Evolutionary conservation across 2,888 invertebrate species (phyloP).

Genomic region (Sinohyriopsis cumingii): DNA sequence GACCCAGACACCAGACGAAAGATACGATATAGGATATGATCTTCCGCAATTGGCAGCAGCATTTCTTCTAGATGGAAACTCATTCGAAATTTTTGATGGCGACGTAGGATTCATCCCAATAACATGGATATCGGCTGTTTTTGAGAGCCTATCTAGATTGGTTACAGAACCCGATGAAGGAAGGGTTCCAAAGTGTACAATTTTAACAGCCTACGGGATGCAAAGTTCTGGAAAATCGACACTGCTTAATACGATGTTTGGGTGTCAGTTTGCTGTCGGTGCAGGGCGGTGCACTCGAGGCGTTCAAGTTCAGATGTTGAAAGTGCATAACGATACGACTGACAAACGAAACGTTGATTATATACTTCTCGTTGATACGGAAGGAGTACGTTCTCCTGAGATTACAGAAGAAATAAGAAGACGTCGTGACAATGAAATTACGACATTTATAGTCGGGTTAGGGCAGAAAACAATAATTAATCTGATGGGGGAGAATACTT

Average conservation of each 20-base stretch:
- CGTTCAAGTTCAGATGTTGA: conserved; percentile 8
- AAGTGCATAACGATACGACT: background rate
- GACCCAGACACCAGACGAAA: no score
- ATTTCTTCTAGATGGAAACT: no score
- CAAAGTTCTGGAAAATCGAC: conserved; percentile 19
- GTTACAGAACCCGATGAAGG: no score
- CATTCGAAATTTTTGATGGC: no score
- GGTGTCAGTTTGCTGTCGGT: conserved; percentile 10
- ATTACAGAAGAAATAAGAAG: background rate
- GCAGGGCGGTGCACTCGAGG: conserved; percentile 19
- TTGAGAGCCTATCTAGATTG: no score
- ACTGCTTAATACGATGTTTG: conserved; percentile 13
- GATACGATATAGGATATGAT: no score
- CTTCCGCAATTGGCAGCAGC: no score
- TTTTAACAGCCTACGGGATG: conserved; percentile 10
- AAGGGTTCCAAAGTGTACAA: no score
- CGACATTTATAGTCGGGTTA: conserved; percentile 9
- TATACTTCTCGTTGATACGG: conserved; percentile 13
- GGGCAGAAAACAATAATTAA: conserved; percentile 1
- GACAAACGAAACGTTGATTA: conserved; percentile 2
- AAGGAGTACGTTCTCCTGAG: conserved; percentile 12
- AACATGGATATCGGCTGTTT: no score
- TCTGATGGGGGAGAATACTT: conserved; percentile 4
- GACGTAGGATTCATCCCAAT: no score
- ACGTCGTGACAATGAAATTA: conserved; percentile 8